These are phyloP conservation scores for Scleropages formosus DNA, from an alignment of 2,797 vertebrate species.

Conservation along the genomic window DNA sequence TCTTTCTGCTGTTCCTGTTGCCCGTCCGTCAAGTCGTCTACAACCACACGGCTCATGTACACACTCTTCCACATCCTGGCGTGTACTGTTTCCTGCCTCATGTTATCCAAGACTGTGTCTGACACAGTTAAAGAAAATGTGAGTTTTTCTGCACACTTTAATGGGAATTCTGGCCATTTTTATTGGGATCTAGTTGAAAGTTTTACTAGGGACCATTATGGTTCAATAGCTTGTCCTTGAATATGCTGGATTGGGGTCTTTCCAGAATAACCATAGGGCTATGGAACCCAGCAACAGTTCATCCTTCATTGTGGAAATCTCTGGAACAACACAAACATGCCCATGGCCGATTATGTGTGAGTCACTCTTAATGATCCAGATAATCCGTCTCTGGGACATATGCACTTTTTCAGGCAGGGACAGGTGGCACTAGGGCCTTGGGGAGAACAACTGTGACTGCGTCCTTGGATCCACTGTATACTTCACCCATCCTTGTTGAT, in stretches of 20 bases:
- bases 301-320: background rate
- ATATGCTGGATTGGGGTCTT: too few relatives aligned
- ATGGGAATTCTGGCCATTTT: background rate
- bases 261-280: too few relatives aligned
- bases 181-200: background rate
- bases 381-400: background rate
- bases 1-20: slow-evolving; percentile 74
- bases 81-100: slow-evolving; percentile 87
- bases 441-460: background rate
- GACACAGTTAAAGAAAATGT: slow-evolving; percentile 82
- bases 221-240: too few relatives aligned
- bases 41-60: slow-evolving; percentile 81
- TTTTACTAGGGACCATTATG: background rate
- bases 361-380: background rate
- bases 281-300: background rate
- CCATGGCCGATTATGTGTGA: background rate
- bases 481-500: too few relatives aligned
- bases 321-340: background rate
- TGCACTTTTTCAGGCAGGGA: background rate
- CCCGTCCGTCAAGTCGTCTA: slow-evolving; percentile 70
- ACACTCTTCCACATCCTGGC: slow-evolving; percentile 83
- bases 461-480: background rate
- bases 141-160: slow-evolving; percentile 31
- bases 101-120: slow-evolving; percentile 82
- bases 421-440: background rate